Percentiles rank a stretch among this genome's conserved stretches.
Conservation (phyloP, 2,888 invertebrate genomes). For the Cerastis rubricosa region DNA sequence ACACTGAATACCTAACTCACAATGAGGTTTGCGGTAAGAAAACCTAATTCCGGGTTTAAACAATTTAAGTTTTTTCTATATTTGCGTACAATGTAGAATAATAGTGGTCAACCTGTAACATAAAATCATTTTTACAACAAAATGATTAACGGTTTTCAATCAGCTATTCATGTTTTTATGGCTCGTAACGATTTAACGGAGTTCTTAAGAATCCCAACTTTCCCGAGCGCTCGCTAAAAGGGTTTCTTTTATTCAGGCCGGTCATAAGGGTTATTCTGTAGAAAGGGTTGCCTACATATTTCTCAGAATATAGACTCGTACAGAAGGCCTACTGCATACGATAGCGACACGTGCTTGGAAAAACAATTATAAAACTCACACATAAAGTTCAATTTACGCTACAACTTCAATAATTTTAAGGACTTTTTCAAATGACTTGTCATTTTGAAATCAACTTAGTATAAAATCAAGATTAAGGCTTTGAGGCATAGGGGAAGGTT, state of each 20-base stretch:
- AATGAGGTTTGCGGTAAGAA: neutral
- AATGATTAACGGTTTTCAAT: conserved; percentile 25
- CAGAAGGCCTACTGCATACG: neutral
- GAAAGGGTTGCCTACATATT: conserved; percentile 20
- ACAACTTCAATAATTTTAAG: neutral
- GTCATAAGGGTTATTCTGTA: conserved; percentile 18
- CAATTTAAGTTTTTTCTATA: neutral
- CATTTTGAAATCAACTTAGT: neutral
- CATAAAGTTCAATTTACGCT: neutral
- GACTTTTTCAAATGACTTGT: neutral
- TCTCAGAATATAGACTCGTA: neutral
- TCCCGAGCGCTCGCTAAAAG: conserved; percentile 35
- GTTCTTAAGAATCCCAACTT: conserved; percentile 29
- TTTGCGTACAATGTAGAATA: neutral
- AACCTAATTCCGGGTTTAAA: neutral
- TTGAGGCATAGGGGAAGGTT: no score
- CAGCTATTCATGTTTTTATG: conserved; percentile 22
- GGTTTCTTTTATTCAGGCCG: conserved; percentile 41
- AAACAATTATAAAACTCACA: neutral
- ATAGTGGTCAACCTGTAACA: neutral
- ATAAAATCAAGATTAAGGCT: no score
- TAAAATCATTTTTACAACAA: neutral
- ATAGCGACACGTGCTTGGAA: neutral
- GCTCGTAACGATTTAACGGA: conserved; percentile 18
- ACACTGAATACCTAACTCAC: neutral